These are phyloP conservation scores for Schizothorax lantsangensis DNA, from an alignment of 2,797 vertebrate genomes.

Conservation along the genomic window DNA sequence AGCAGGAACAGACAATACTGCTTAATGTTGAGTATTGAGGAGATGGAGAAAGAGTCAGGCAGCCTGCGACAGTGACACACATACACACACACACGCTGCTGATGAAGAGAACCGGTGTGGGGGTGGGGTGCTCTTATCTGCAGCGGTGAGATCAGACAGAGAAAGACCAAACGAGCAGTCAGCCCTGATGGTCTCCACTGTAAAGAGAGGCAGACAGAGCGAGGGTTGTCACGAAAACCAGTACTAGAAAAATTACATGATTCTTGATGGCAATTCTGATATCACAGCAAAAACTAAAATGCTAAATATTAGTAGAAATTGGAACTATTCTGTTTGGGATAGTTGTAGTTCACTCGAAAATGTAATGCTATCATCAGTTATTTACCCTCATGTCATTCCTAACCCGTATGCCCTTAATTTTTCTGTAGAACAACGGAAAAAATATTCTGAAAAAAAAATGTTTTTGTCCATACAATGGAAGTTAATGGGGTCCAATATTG, in stretches of 20 bases:
- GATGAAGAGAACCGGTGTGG: slow-evolving; percentile 53
- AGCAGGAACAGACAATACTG: slow-evolving; percentile 27
- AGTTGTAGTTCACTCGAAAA: neutral
- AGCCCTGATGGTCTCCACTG: slow-evolving; percentile 45
- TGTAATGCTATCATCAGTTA: neutral
- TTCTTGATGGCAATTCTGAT: neutral
- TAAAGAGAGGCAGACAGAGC: neutral
- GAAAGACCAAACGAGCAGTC: slow-evolving; percentile 50
- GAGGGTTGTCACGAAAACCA: slow-evolving; percentile 36
- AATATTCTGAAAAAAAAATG: neutral
- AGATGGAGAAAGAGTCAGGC: slow-evolving; percentile 40
- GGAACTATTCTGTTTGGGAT: neutral
- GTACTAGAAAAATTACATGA: neutral
- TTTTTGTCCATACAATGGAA: neutral
- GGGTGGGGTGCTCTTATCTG: slow-evolving; percentile 59
- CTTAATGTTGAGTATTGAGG: slow-evolving; percentile 33
- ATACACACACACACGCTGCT: slow-evolving; percentile 32
- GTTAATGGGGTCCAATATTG: neutral
- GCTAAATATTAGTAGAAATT: neutral
- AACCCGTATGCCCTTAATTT: neutral
- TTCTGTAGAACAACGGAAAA: neutral
- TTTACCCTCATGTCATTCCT: too few species aligned
- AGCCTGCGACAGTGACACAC: slow-evolving; percentile 42
- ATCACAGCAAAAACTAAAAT: neutral
- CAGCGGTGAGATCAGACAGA: slow-evolving; percentile 56